These are phyloP conservation scores for Drosophila arizonae DNA, from an alignment of 1,140 invertebrate species.

Conservation along the genomic window DNA sequence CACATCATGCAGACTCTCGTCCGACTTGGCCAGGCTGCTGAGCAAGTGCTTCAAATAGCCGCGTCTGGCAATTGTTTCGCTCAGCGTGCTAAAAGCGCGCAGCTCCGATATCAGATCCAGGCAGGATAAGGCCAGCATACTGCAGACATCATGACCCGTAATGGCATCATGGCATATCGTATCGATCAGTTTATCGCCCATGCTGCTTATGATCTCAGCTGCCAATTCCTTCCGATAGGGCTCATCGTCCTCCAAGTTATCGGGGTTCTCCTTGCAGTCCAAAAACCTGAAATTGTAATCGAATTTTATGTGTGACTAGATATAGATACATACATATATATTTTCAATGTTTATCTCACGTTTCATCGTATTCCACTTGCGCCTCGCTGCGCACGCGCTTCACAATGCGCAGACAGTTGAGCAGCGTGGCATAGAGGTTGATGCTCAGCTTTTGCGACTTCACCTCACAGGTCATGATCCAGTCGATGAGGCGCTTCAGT, in stretches of 20 bases:
- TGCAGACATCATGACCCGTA: conserved; percentile 93
- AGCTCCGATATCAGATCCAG: conserved; percentile 91
- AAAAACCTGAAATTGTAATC: conserved; percentile 81
- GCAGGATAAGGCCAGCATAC: conserved; percentile 93
- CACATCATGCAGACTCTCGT: conserved; percentile 87
- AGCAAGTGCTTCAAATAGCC: conserved; percentile 94
- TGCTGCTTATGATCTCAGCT: conserved; percentile 86
- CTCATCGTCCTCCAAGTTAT: conserved; percentile 6
- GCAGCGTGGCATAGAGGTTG: conserved; percentile 90
- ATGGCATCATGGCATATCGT: conserved; percentile 93
- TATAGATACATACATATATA: not conserved
- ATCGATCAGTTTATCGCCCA: conserved; percentile 92
- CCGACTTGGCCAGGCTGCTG: conserved; percentile 90
- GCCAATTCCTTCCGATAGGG: conserved; percentile 58
- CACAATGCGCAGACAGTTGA: conserved; percentile 91
- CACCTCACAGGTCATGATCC: conserved; percentile 87
- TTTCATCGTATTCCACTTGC: conserved; percentile 55
- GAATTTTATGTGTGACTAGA: not conserved
- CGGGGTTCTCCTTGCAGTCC: conserved; percentile 84
- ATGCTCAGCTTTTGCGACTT: conserved; percentile 91
- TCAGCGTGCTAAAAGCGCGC: conserved; percentile 88
- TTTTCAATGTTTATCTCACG: conserved; percentile 32
- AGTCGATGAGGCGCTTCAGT: conserved; percentile 87
- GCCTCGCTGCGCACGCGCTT: conserved; percentile 82
- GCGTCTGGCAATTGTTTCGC: conserved; percentile 88